Conservation (phyloP, 2,797 vertebrate genomes). For the Arctocebus calabarensis region DNA sequence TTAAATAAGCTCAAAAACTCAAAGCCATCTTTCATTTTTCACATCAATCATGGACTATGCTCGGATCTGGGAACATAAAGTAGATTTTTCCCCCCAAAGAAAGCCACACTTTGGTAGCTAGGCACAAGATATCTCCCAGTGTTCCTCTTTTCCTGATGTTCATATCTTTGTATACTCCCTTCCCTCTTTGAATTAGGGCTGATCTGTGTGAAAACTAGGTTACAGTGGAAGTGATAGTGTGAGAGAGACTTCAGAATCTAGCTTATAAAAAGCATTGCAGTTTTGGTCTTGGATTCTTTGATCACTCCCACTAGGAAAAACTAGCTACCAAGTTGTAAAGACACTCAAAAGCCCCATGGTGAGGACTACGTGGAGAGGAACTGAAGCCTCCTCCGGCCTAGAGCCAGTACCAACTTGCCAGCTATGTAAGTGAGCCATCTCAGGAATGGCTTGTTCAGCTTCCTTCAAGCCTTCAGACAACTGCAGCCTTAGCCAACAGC, state of each 20-base stretch:
- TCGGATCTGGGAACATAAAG: background rate
- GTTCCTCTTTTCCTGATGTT: background rate
- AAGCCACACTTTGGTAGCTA: background rate
- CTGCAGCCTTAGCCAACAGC: background rate
- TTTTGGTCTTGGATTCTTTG: background rate
- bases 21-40: constrained; percentile 35
- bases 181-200: background rate
- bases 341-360: background rate
- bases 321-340: background rate
- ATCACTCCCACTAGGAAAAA: background rate
- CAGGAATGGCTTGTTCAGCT: background rate
- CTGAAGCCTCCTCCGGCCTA: background rate
- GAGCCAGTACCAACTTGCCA: background rate
- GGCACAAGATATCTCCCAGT: background rate
- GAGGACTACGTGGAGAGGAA: background rate
- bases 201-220: background rate
- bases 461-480: background rate
- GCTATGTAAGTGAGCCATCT: background rate
- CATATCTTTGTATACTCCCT: background rate
- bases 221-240: background rate
- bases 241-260: constrained; percentile 13
- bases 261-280: background rate
- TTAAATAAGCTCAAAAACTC: background rate
- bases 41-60: background rate
- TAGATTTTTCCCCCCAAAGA: background rate